Evolutionary conservation across 1,140 invertebrate genomes (phyloP), one percentile per base, ranked within the genome.

Genomic region (Helicoverpa armigera): DNA sequence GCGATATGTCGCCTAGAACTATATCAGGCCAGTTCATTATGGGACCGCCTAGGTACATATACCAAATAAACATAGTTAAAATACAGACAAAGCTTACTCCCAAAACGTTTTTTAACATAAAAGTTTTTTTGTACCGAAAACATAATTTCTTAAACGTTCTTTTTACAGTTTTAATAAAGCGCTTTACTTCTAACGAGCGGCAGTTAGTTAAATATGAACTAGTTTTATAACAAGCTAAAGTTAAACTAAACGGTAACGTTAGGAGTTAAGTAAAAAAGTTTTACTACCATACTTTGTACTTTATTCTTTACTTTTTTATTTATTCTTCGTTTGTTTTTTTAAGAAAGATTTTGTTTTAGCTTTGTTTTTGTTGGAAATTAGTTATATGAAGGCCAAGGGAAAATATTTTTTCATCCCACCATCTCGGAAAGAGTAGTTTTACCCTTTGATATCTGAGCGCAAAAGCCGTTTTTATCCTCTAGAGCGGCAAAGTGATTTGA

Each of bases 161-260:
- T 31, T 29, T 35, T 31, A 61, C 23, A 61, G 13, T 79, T 82
- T 80, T 72, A 84, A 74, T 80, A 78, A 69, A 82, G 86, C 73
- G 77, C 79, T 81, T 83, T 83, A 29, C 10, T 29, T 29, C 9
- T 50, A 35, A 48, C 31, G 18, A 18, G 12, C 29, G 4, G 23
- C 16, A 56, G 61, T 54, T 78, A 53, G 48, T 51, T 63, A 63
- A 61, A 23, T 63, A 76, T 76, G 56, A 76, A 61, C 56, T 76
- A 53, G 51, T 63, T 69, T 69, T 69, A 69, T 69, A 69, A 69
- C 65, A 48, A 69, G 65, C 65, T 23, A 69, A 69, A 69, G 65
- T 69, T 69, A n/a, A 50, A 69, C 43, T 69, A 18, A 69, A 51
- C 65, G 65, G 29, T 12, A 18, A 23, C 16, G 16, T 43, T 69